Percentiles rank a stretch among this genome's conserved stretches.
Conservation (phyloP, 2,113 vertebrate species). For the Lagenorhynchus albirostris region DNA sequence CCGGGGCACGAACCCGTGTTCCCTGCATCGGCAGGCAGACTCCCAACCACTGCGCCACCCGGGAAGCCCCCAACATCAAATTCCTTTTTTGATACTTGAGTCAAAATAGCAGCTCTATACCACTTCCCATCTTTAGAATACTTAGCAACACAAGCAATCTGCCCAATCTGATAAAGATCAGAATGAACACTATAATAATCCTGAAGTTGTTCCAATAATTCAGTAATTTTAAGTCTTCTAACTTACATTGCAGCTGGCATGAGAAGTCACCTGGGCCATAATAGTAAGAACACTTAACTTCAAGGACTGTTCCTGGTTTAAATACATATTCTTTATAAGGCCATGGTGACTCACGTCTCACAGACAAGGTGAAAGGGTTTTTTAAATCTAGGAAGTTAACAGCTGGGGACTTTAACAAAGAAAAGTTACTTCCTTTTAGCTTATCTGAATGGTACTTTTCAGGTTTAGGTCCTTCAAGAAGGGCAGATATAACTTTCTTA, state of each 20-base stretch:
- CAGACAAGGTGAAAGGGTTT: not conserved
- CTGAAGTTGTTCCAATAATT: constrained; percentile 85
- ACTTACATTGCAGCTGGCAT: constrained; percentile 85
- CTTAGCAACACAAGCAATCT: constrained; percentile 86
- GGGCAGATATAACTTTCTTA: not conserved
- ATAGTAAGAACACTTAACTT: constrained; percentile 83
- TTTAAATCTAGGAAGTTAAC: constrained; percentile 25
- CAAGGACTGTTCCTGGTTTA: constrained; percentile 84
- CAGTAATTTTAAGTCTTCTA: constrained; percentile 81
- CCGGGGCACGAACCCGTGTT: too few species aligned
- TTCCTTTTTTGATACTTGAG: constrained; percentile 63
- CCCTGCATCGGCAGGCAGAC: too few species aligned
- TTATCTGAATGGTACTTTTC: not conserved
- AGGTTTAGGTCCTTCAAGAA: not conserved
- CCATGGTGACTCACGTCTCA: not conserved
- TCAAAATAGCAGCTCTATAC: constrained; percentile 86
- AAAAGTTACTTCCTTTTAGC: not conserved
- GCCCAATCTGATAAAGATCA: constrained; percentile 78
- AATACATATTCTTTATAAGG: constrained; percentile 81
- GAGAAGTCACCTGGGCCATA: constrained; percentile 89
- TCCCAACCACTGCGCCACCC: too few species aligned
- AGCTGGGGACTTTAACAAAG: not conserved
- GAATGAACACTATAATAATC: constrained; percentile 81
- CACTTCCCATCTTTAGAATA: constrained; percentile 82
- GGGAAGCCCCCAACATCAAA: constrained; percentile 62